These are phyloP conservation scores for Gambelia wislizenii DNA, from an alignment of 2,797 vertebrate species.

Conservation along the genomic window DNA sequence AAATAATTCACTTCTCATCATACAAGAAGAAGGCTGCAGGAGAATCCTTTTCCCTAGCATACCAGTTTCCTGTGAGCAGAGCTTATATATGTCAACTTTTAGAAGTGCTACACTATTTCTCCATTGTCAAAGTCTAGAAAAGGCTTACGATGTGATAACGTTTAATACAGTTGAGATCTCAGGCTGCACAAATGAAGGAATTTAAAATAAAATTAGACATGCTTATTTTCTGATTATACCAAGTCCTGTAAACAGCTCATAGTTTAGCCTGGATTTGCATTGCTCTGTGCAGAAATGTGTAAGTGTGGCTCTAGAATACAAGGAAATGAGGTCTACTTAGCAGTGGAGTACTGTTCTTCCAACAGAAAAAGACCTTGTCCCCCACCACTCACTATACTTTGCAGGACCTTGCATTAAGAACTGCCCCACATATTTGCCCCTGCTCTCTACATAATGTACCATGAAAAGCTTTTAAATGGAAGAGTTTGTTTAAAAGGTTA, in stretches of 20 bases:
- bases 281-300: slow-evolving; percentile 1
- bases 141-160: not conserved
- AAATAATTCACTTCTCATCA: too few relatives aligned
- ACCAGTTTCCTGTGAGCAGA: not conserved
- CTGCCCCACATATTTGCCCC: not conserved
- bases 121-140: not conserved
- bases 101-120: too few relatives aligned
- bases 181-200: slow-evolving; percentile 4
- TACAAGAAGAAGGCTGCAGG: not conserved
- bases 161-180: not conserved
- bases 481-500: too few relatives aligned
- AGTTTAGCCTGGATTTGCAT: slow-evolving; percentile 18
- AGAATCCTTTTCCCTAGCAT: not conserved
- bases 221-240: not conserved
- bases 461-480: too few relatives aligned
- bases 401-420: too few relatives aligned
- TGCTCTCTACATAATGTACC: not conserved
- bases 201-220: slow-evolving; percentile 10
- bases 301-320: not conserved
- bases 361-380: not conserved
- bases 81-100: not conserved
- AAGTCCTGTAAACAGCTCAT: slow-evolving; percentile 19
- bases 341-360: not conserved
- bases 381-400: not conserved
- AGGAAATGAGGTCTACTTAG: not conserved